These are phyloP conservation scores for Aspiorhynchus laticeps DNA, from an alignment of 2,113 vertebrate species.

Conservation along the genomic window DNA sequence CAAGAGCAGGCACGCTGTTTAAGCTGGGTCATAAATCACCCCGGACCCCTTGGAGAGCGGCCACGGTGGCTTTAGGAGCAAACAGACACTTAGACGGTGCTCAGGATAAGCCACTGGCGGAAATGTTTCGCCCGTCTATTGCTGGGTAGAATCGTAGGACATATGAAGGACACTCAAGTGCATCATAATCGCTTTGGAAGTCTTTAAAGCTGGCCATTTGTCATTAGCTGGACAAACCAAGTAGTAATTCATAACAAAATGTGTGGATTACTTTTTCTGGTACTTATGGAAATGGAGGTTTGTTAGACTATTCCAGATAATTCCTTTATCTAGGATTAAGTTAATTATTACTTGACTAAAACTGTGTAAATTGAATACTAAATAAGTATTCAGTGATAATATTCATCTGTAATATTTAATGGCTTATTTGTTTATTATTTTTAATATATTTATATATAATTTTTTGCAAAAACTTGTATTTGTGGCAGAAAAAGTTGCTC, in stretches of 20 bases:
- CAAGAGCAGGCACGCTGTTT: background rate
- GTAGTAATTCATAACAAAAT: background rate
- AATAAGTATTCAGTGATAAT: background rate
- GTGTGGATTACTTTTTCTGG: background rate
- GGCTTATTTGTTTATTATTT: background rate
- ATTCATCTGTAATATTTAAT: background rate
- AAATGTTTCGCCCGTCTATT: slow-evolving; percentile 29
- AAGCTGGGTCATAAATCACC: slow-evolving; percentile 42
- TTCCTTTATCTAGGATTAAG: background rate
- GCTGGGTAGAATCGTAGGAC: slow-evolving; percentile 29
- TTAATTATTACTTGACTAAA: background rate
- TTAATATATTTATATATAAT: too few relatives aligned
- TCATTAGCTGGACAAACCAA: background rate
- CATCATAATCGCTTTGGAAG: slow-evolving; percentile 31
- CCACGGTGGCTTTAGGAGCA: slow-evolving; percentile 16
- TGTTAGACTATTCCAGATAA: background rate
- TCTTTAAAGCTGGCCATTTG: background rate
- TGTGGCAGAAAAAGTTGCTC: background rate
- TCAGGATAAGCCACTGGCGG: slow-evolving; percentile 8
- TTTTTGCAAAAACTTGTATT: background rate
- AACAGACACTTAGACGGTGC: background rate
- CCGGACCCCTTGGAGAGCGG: background rate
- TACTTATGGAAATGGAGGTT: background rate
- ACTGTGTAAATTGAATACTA: background rate
- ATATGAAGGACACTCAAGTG: slow-evolving; percentile 35